These are phyloP conservation scores for Orthosia gracilis DNA, from an alignment of 2,888 invertebrate genomes.

Conservation along the genomic window DNA sequence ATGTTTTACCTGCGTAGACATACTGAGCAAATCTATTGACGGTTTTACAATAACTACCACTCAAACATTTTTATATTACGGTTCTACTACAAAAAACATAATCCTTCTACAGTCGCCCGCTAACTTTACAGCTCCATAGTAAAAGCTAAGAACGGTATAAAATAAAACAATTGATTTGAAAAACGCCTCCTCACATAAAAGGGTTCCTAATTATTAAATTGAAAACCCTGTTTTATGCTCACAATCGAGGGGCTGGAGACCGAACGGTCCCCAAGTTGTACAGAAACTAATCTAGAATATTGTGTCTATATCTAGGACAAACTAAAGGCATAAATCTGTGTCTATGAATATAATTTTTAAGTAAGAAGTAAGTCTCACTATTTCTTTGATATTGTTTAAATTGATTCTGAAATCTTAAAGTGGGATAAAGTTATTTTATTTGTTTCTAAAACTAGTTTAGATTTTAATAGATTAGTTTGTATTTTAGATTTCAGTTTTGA, in stretches of 20 bases:
- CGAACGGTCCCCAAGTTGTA: conserved; percentile 64
- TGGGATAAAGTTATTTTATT: conserved; percentile 11
- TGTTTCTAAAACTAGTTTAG: background rate
- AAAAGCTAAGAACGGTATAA: conserved; percentile 80
- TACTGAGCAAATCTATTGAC: no score
- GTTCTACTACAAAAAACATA: background rate
- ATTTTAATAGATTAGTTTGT: conserved; percentile 12
- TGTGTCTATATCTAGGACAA: conserved; percentile 32
- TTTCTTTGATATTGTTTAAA: background rate
- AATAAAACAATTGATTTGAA: conserved; percentile 89
- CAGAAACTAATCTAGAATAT: conserved; percentile 62
- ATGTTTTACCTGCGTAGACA: no score
- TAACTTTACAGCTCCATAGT: conserved; percentile 69
- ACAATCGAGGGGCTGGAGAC: conserved; percentile 68
- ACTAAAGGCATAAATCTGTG: conserved; percentile 4
- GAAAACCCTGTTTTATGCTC: conserved; percentile 84
- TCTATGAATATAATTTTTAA: conserved; percentile 27
- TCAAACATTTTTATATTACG: background rate
- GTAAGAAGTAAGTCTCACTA: background rate
- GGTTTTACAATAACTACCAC: no score
- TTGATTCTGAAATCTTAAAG: background rate
- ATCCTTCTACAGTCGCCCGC: conserved; percentile 56
- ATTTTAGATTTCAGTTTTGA: background rate
- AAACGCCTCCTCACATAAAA: conserved; percentile 81
- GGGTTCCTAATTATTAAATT: conserved; percentile 88